Evolutionary conservation across 2,797 vertebrate species (phyloP), one percentile per base, ranked within the genome.

Genomic region (Dermochelys coriacea): DNA sequence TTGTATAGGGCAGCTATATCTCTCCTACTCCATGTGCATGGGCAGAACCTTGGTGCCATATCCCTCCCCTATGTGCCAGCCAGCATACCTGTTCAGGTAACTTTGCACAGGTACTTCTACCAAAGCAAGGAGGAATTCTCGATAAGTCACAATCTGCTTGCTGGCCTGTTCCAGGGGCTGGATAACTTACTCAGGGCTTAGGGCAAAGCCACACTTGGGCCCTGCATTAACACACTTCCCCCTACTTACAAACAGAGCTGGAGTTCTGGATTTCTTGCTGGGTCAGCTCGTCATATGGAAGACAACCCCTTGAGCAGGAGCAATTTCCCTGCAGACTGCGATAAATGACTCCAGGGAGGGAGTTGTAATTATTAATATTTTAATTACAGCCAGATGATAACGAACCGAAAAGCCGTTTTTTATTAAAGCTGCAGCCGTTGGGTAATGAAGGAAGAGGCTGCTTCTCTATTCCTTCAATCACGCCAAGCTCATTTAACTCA

Each of bases 371-470:
- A 97, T 91, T 93, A 91, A 77, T 91, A 87, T 96, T 97, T 97
- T 98, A 97, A 97, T 98, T 95, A 97, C 97, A 88, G 93, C 29
- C 41, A 1, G 91, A 64, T 54, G 84, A 80, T 68, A 64, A 94
- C 0, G 16, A 91, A 55, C 18, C 1, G 19, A 77, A 86, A 88
- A 83, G 10, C 50, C 1, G 25, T 3, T 2, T 0, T 3, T 34
- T 71, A 93, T 84, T 74, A 84, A 71, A 91, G 82, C 82, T n/a
- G 49, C 1, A 88, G 77, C 49, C 21, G 47, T 19, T 34, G 47
- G 49, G 31, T 79, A 51, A 79, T 79, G 77, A 79, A 51, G 77
- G 77, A 47, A 77, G 74, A 77, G 14, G 27, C 74, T 49, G 45
- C 45, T 77, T 77, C 45, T 77, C 45, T 27, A 77, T 49, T 27